Base-by-base conservation (phyloP, 2,113 vertebrate species). In the Microtus ochrogaster region DNA sequence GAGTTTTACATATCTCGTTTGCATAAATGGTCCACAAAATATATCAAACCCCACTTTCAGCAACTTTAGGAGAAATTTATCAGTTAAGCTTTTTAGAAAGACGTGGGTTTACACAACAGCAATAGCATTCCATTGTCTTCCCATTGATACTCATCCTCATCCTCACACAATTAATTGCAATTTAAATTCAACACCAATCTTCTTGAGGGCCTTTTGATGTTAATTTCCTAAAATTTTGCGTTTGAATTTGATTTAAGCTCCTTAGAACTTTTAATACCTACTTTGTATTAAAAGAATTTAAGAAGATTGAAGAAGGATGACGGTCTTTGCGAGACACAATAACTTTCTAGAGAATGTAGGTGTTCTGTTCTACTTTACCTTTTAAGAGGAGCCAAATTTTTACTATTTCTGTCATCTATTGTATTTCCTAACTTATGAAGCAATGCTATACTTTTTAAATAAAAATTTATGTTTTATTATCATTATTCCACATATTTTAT, bases 1-100 rank as follows among this genome's bases (percentile, higher is more conserved):
- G 58, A 70, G n/a, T 26, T 92, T 88, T 78, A 89, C 73, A 84
- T 84, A 92, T 76, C 89, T 81, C 93, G 87, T 85, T 84, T 68
- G 24, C 2, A n/a, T 36, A 5, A 65, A 94, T 82, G 10, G 7
- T 17, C 33, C 33, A 52, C 72, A 30, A 74, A 93, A 63, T 19
- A 36, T 93, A 78, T 90, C 52, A 94, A 90, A 74, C 7, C 6
- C 36, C 82, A 88, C 55, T 74, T 91, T 52, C 41, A 92, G 19
- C 10, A 33, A 77, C 41, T 94, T 70, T 92, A 14, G 19, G 33
- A 30, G 22, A 33, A 89, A 94, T 94, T 91, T 89, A 68, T 33
- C 19, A 84, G 13, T 65, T 63, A 68, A 0, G 65, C 14, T 52
- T 47, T 94, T 66, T 82, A 79, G 12, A 86, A 66, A 92, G 41